Conservation (phyloP, 2,888 invertebrate species). For the Acanthosoma haemorrhoidale region DNA sequence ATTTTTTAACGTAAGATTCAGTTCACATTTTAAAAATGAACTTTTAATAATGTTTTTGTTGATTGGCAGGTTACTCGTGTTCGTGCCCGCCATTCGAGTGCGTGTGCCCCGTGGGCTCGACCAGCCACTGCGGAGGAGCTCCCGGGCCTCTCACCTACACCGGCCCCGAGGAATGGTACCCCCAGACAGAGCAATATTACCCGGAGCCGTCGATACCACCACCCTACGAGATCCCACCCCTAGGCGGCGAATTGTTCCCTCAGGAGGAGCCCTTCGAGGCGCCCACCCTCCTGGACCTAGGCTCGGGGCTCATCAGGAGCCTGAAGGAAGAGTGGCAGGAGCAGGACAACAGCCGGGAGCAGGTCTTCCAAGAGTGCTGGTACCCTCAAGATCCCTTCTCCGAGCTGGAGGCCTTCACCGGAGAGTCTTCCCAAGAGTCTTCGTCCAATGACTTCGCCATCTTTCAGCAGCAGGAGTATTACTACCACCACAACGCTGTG, state of each 20-base stretch:
- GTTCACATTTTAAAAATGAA: neutral
- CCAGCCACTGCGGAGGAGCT: neutral
- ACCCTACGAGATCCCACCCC: conserved; percentile 23
- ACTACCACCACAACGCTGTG: conserved; percentile 17
- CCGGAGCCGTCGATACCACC: conserved; percentile 23
- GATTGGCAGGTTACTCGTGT: conserved; percentile 31
- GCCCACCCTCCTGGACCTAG: conserved; percentile 64
- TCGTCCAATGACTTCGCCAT: conserved; percentile 19
- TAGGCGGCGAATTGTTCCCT: conserved; percentile 7
- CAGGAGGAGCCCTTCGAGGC: conserved; percentile 46
- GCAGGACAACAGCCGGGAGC: neutral
- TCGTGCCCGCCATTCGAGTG: neutral
- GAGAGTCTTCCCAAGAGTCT: conserved; percentile 31
- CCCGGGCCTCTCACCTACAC: neutral
- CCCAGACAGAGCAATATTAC: neutral
- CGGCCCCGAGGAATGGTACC: neutral
- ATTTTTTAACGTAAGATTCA: too few relatives aligned
- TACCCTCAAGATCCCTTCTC: conserved; percentile 33
- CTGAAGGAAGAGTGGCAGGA: conserved; percentile 16
- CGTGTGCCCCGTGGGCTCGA: neutral
- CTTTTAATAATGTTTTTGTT: neutral
- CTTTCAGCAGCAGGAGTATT: neutral
- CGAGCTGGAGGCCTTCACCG: conserved; percentile 33
- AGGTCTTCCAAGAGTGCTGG: neutral
- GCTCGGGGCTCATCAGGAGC: conserved; percentile 54